Conservation (phyloP, 1,140 invertebrate species). For the Charaxes varanes region DNA sequence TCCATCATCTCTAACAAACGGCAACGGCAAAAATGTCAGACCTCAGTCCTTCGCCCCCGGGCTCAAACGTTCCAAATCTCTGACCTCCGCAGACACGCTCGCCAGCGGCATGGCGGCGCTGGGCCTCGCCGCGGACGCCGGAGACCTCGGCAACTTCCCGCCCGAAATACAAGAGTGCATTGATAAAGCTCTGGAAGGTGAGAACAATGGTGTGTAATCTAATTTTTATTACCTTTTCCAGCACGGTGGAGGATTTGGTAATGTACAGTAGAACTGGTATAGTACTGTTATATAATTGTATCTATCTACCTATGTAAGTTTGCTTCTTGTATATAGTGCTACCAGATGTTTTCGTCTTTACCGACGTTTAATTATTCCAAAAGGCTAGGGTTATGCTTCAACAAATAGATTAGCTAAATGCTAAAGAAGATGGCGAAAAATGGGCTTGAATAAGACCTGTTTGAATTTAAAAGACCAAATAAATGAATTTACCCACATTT, state of each 20-base stretch:
- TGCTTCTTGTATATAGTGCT: too few relatives aligned
- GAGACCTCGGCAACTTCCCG: constrained; percentile 84
- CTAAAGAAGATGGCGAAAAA: too few relatives aligned
- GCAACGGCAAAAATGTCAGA: constrained; percentile 53
- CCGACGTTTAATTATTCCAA: too few relatives aligned
- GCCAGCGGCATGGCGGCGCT: constrained; percentile 77
- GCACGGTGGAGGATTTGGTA: constrained; percentile 20
- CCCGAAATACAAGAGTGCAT: constrained; percentile 81
- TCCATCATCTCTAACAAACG: constrained; percentile 55
- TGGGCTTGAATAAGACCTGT: too few relatives aligned
- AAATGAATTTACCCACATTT: too few relatives aligned
- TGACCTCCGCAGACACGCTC: constrained; percentile 82
- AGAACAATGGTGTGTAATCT: constrained; percentile 28
- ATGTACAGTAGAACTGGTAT: constrained; percentile 5
- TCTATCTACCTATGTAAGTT: too few relatives aligned
- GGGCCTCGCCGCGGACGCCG: constrained; percentile 78
- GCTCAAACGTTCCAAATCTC: constrained; percentile 87
- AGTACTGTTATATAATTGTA: too few relatives aligned
- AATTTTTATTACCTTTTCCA: constrained; percentile 24
- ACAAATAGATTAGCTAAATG: too few relatives aligned
- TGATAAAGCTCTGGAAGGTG: constrained; percentile 81
- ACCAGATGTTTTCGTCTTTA: too few relatives aligned
- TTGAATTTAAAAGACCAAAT: too few relatives aligned
- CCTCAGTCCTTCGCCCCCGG: constrained; percentile 68
- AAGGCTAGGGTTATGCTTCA: too few relatives aligned